phyloP scores from a whole-genome alignment of 2,113 vertebrate genomes.

The Rynchops niger region DNA sequence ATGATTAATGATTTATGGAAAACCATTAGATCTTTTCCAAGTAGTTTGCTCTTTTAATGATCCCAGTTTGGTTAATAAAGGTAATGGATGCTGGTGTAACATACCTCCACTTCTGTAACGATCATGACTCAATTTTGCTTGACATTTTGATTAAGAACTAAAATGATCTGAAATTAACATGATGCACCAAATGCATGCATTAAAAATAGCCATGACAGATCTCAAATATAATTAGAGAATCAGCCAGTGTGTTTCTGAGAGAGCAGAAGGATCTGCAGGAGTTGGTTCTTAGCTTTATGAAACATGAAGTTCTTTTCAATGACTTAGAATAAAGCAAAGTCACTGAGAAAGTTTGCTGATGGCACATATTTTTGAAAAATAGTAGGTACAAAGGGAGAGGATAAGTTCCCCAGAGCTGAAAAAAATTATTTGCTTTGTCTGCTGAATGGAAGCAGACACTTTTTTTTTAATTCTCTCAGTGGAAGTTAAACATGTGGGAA shows the following conservation, averaged over 20 bases:
- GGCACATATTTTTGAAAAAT: not conserved
- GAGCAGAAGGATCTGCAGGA: not conserved
- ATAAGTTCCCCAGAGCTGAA: not conserved
- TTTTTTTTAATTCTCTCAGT: not conserved
- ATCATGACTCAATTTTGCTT: not conserved
- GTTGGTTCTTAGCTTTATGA: not conserved
- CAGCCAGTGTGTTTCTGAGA: not conserved
- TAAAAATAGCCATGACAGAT: conserved; percentile 22
- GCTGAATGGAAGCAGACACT: not conserved
- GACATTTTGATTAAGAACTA: conserved; percentile 31
- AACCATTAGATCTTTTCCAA: not conserved
- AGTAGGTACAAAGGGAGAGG: fast-evolving
- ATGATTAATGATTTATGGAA: conserved; percentile 33
- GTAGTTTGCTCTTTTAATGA: not conserved
- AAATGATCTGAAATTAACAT: not conserved
- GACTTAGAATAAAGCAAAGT: not conserved
- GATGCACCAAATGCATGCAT: not conserved
- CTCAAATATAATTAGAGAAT: conserved; percentile 1
- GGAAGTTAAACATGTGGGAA: not conserved
- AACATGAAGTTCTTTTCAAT: not conserved
- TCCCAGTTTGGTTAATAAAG: not conserved
- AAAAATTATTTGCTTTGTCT: not conserved
- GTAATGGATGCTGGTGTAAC: not conserved
- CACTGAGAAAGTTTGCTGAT: not conserved
- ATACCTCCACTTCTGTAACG: not conserved